Percentiles rank a stretch among this genome's conserved stretches.
Conservation (phyloP, 35 echinoderm and acorn worm genomes). For the Acanthaster planci region DNA sequence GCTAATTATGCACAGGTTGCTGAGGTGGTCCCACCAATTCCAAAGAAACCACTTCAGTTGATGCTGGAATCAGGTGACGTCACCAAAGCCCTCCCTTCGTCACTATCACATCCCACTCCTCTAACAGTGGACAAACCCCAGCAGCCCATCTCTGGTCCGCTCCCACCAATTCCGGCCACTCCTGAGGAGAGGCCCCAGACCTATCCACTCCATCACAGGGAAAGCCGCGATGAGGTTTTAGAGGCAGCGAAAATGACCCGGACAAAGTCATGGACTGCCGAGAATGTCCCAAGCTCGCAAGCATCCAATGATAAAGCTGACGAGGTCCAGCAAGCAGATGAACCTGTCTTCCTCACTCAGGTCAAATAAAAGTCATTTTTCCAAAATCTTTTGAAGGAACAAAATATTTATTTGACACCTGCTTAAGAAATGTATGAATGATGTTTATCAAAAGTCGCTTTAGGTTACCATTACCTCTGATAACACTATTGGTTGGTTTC, state of each 20-base stretch:
- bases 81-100: constrained; percentile 42
- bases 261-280: constrained; percentile 64
- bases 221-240: background rate
- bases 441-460: too few species aligned
- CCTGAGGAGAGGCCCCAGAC: constrained; percentile 18
- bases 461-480: too few species aligned
- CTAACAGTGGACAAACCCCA: constrained; percentile 5
- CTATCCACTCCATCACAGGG: constrained; percentile 20
- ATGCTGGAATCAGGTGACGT: constrained; percentile 60
- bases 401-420: too few species aligned
- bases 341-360: constrained; percentile 94
- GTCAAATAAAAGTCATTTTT: constrained; percentile 25
- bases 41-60: constrained; percentile 71
- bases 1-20: constrained; percentile 45
- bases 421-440: too few species aligned
- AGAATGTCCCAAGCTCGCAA: constrained; percentile 37
- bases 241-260: constrained; percentile 49
- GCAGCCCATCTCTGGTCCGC: constrained; percentile 40
- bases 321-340: constrained; percentile 38
- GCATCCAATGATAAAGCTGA: background rate
- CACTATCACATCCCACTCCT: constrained; percentile 35
- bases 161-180: constrained; percentile 63
- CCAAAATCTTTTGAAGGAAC: background rate
- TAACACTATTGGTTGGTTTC: too few species aligned
- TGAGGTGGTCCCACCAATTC: constrained; percentile 64